Conservation (phyloP, 2,797 vertebrate species). For the Champsocephalus gunnari region DNA sequence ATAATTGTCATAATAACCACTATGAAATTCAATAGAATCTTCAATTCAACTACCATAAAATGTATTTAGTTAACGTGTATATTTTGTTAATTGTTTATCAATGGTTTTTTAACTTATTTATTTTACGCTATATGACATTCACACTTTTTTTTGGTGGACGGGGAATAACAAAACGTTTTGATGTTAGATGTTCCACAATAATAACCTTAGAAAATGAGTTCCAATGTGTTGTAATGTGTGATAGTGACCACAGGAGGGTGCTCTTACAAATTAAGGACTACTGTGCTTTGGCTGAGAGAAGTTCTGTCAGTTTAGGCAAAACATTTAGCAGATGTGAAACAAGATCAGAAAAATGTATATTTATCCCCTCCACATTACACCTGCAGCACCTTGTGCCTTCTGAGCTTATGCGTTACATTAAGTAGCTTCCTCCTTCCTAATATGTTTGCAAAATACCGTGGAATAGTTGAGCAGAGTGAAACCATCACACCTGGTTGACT, state of each 20-base stretch:
- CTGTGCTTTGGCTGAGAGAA: background rate
- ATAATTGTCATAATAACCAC: background rate
- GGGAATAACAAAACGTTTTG: background rate
- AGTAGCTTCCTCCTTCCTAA: background rate
- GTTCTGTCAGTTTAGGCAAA: background rate
- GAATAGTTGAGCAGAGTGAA: background rate
- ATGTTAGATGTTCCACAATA: background rate
- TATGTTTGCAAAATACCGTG: background rate
- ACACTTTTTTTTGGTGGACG: too few relatives aligned
- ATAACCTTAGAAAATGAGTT: background rate
- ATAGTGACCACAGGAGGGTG: conserved; percentile 48
- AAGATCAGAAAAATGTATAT: background rate
- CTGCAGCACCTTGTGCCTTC: background rate
- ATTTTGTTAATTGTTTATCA: background rate
- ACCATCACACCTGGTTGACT: background rate
- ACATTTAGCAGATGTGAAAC: background rate
- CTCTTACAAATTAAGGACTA: background rate
- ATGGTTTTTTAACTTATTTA: background rate
- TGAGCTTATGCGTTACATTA: background rate
- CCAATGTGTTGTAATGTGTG: conserved; percentile 8
- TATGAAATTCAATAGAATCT: background rate
- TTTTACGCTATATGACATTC: too few relatives aligned
- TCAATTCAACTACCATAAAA: background rate
- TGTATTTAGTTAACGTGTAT: background rate
- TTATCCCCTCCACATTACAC: background rate